Conservation (phyloP, 2,797 vertebrate genomes). For the Phalloptychus januarius region DNA sequence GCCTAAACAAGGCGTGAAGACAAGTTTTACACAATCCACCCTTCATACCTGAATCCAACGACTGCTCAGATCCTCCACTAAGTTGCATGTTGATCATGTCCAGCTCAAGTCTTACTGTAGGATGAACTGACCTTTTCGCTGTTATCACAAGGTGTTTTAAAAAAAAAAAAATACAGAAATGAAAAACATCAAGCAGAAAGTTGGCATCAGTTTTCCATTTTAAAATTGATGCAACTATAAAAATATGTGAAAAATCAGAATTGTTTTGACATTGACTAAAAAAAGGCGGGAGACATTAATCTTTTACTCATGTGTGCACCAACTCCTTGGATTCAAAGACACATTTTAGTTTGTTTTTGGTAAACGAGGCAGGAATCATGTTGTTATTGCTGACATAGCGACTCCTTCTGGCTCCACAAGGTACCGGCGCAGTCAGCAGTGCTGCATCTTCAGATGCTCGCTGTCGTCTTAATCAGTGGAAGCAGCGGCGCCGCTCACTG, state of each 20-base stretch:
- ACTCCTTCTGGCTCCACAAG: conserved; percentile 4
- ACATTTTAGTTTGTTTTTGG: neutral
- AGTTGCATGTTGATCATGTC: neutral
- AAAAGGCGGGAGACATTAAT: neutral
- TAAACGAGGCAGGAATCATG: neutral
- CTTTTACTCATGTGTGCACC: neutral
- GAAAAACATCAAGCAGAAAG: neutral
- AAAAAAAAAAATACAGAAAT: neutral
- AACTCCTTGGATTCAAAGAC: neutral
- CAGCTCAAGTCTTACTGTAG: too few relatives aligned
- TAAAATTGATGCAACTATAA: neutral
- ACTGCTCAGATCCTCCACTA: neutral
- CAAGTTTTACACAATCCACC: conserved; percentile 13
- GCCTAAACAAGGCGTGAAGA: conserved; percentile 21
- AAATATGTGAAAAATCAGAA: neutral
- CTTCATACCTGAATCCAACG: neutral
- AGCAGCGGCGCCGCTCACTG: conserved; percentile 28
- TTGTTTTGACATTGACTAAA: neutral
- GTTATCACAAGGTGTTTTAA: neutral
- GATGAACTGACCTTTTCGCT: neutral
- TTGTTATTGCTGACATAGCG: neutral
- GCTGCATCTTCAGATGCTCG: conserved; percentile 18
- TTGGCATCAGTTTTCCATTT: neutral
- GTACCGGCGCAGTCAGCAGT: conserved; percentile 11
- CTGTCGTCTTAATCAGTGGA: conserved; percentile 22